phyloP scores from a whole-genome alignment of 2,888 invertebrate species.

The Cremastinae sp. region DNA sequence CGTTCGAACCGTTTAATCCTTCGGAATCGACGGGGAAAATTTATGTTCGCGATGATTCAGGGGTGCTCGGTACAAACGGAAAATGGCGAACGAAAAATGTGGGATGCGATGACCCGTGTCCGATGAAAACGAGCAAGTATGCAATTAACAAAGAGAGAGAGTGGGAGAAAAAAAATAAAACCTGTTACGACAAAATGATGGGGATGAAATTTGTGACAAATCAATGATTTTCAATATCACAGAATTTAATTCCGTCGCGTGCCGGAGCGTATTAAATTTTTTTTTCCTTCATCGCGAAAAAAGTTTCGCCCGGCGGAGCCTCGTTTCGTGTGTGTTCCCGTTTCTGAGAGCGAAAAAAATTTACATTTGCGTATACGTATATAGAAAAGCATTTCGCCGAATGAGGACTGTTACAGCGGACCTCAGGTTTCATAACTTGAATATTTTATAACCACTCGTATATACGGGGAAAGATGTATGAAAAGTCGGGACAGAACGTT shows the following conservation, averaged over 20 bases:
- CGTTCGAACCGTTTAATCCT: slow-evolving; percentile 27
- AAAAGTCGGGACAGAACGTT: slow-evolving; percentile 28
- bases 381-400: background rate
- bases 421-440: slow-evolving; percentile 51
- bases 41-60: background rate
- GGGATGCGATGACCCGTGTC: no score
- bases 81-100: background rate
- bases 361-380: background rate
- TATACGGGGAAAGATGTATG: slow-evolving; percentile 19
- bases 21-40: slow-evolving; percentile 1
- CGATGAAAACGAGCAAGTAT: no score
- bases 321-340: slow-evolving; percentile 41
- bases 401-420: slow-evolving; percentile 49
- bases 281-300: slow-evolving; percentile 26
- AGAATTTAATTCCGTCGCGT: no score
- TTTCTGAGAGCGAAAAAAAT: slow-evolving; percentile 24
- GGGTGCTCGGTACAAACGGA: background rate
- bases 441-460: slow-evolving; percentile 52
- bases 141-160: no score
- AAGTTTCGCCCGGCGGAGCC: slow-evolving; percentile 30
- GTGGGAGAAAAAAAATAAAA: no score
- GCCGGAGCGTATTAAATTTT: slow-evolving; percentile 21
- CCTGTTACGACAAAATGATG: no score
- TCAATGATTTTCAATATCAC: no score
- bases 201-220: no score